A percentile compares a stretch with the other conserved stretches of the same genome.
These are phyloP conservation scores for Meandrusa payeni DNA, from an alignment of 2,888 invertebrate genomes.

Conservation along the genomic window DNA sequence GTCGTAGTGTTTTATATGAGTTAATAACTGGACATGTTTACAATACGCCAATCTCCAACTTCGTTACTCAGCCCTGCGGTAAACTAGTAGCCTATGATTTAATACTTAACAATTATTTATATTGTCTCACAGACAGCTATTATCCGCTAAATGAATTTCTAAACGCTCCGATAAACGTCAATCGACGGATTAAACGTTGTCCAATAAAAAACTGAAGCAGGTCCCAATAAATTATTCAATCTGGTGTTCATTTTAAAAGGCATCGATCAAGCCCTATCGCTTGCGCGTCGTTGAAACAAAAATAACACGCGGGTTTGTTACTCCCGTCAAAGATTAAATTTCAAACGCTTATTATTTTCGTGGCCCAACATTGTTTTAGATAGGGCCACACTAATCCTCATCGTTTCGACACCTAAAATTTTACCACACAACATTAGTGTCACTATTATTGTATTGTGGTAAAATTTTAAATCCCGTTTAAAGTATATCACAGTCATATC, in stretches of 20 bases:
- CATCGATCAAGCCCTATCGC: slow-evolving; percentile 58
- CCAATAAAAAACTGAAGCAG: slow-evolving; percentile 42
- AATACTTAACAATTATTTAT: slow-evolving; percentile 27
- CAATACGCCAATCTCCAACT: neutral
- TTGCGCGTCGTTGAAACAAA: slow-evolving; percentile 37
- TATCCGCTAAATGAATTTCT: slow-evolving; percentile 35
- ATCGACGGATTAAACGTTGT: slow-evolving; percentile 47
- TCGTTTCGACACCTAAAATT: slow-evolving; percentile 28
- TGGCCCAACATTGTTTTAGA: slow-evolving; percentile 32
- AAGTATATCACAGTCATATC: slow-evolving; percentile 3
- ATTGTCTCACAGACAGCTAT: slow-evolving; percentile 28
- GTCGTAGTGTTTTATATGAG: too few species aligned
- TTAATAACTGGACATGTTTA: too few species aligned
- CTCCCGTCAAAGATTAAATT: slow-evolving; percentile 37
- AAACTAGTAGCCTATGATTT: slow-evolving; percentile 22
- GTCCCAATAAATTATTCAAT: slow-evolving; percentile 58
- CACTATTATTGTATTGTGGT: neutral
- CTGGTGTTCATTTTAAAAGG: slow-evolving; percentile 53
- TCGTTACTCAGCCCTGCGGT: neutral
- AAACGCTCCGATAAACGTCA: slow-evolving; percentile 40
- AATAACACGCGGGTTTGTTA: slow-evolving; percentile 39
- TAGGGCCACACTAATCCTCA: slow-evolving; percentile 32
- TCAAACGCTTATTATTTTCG: slow-evolving; percentile 27
- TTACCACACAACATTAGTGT: too few species aligned
- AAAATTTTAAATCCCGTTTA: neutral